Percentiles rank a stretch among this genome's conserved stretches.
These are phyloP conservation scores for Cydia amplana DNA, from an alignment of 1,140 invertebrate species.

Conservation along the genomic window DNA sequence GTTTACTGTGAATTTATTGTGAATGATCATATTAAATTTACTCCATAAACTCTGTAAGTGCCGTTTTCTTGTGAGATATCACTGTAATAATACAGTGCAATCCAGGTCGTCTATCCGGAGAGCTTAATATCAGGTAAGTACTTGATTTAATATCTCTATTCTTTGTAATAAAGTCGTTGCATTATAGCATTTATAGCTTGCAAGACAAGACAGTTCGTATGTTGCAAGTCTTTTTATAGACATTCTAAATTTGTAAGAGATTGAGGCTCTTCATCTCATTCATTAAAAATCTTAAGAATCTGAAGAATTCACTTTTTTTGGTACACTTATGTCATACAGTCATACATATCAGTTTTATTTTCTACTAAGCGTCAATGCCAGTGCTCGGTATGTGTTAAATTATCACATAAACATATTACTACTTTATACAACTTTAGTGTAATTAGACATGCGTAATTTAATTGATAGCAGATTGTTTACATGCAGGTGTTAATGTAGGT, in stretches of 20 bases:
- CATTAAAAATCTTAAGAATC: neutral
- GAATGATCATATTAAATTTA: neutral
- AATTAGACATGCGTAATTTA: too few species aligned
- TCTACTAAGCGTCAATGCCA: too few species aligned
- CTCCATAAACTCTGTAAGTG: neutral
- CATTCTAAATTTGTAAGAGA: constrained; percentile 1
- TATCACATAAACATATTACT: too few species aligned
- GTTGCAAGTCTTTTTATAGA: constrained; percentile 26
- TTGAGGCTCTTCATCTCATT: neutral
- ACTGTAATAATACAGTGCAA: neutral
- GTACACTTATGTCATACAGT: neutral
- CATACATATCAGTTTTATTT: too few species aligned
- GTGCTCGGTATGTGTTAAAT: too few species aligned
- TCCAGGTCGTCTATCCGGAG: neutral
- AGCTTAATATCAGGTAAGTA: constrained; percentile 4
- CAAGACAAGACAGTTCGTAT: neutral
- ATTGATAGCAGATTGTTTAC: too few species aligned
- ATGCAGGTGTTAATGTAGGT: too few species aligned
- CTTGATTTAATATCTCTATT: constrained; percentile 7
- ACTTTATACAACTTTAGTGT: too few species aligned
- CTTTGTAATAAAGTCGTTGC: neutral
- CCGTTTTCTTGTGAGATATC: neutral
- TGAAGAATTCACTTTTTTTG: neutral
- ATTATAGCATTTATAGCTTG: neutral
- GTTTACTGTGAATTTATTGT: constrained; percentile 13